These are phyloP conservation scores for Chamaea fasciata DNA, from an alignment of 2,113 vertebrate species.

Conservation along the genomic window DNA sequence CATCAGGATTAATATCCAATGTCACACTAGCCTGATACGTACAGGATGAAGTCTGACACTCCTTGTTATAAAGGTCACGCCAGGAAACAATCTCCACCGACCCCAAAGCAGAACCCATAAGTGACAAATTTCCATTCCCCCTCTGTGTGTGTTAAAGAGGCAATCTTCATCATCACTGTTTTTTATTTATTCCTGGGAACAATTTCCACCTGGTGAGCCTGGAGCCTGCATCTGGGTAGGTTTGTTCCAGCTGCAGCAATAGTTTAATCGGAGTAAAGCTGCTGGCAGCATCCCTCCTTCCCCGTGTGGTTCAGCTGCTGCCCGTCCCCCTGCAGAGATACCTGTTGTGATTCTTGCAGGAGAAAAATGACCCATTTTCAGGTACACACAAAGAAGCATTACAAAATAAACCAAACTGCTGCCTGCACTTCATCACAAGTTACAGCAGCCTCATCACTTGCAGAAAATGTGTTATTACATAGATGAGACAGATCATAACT, in stretches of 20 bases:
- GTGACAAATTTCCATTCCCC: not conserved
- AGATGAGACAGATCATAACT: constrained; percentile 47
- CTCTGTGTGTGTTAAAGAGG: not conserved
- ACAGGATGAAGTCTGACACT: constrained; percentile 31
- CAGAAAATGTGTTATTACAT: constrained; percentile 62
- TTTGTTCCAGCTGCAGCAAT: not conserved
- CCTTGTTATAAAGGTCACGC: not conserved
- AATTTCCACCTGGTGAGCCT: not conserved
- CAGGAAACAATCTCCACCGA: not conserved
- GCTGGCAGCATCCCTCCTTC: not conserved
- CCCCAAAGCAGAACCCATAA: not conserved
- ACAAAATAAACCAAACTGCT: constrained; percentile 50
- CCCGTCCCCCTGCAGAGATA: constrained; percentile 46
- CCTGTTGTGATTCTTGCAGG: constrained; percentile 56
- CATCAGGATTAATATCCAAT: constrained; percentile 56
- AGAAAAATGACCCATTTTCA: constrained; percentile 69
- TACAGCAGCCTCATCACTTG: constrained; percentile 48
- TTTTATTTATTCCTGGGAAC: constrained; percentile 19
- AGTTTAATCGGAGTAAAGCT: constrained; percentile 1
- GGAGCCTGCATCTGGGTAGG: not conserved
- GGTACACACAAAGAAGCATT: constrained; percentile 55
- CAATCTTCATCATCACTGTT: not conserved
- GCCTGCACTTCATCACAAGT: constrained; percentile 49
- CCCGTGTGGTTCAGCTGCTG: not conserved
- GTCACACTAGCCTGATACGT: not conserved